Evolutionary conservation across 2,113 vertebrate species (phyloP), one percentile per base, ranked within the genome.

Genomic region (Phrynosoma platyrhinos): DNA sequence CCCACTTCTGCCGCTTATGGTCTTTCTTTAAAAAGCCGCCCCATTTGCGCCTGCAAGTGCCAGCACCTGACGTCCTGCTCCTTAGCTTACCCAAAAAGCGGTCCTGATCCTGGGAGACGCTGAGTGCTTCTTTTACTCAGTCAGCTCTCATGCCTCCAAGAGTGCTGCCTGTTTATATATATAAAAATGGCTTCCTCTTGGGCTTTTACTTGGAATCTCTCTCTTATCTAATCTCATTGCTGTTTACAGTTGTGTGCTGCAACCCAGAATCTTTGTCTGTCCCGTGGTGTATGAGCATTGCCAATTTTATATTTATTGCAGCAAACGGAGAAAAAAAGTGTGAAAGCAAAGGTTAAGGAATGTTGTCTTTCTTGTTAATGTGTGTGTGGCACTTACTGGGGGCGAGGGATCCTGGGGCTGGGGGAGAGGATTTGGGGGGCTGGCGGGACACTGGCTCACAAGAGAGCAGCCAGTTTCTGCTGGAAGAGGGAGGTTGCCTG

Each of bases 221-320:
- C 1, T 27, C 64, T 58, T 62, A 62, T 62, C 58, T 18, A 83
- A 68, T 62, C 82, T 72, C 27, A 83, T 77, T 58, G 69, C 71
- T 27, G 93, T 94, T 91, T 92, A 86, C 92, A 79, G 90, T 71
- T 91, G 75, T 79, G 79, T 84, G 85, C 92, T 83, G 83, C 89
- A 83, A 87, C 91, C 91, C 32, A 74, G 84, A 79, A 18, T 82
- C 87, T 3, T 62, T 87, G 82, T 93, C 83, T 91, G 92, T 86
- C 90, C 93, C 91, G 86, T 93, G 91, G 75, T 93, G 86, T 94
- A 74, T 87, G 74, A 94, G 91, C 83, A 4, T 78, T 92, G 92
- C 93, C 92, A 83, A 90, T 80, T 92, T 91, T n/a, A 1, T 92
- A 86, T 96, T 94, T 94, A 90, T 92, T 90, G 89, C 95, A 89